A percentile compares a stretch with the other conserved stretches of the same genome.
These are phyloP conservation scores for Epinephelus lanceolatus DNA, from an alignment of 2,113 vertebrate genomes.

Conservation along the genomic window DNA sequence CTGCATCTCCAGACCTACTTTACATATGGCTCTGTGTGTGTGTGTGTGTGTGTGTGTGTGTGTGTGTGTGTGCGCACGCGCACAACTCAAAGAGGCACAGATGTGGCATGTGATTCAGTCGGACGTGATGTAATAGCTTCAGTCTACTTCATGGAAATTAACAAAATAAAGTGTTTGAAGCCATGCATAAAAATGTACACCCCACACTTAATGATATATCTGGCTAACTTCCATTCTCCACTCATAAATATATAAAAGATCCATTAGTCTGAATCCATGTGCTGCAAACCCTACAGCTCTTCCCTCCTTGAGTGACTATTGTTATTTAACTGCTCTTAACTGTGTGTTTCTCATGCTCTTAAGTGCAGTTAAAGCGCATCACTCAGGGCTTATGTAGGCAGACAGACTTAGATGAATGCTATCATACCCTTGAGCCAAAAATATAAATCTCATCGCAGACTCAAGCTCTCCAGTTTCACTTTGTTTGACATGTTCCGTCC, in stretches of 20 bases:
- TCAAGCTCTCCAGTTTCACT: constrained; percentile 28
- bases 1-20: constrained; percentile 72
- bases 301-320: constrained; percentile 34
- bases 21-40: constrained; percentile 35
- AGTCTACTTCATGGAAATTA: constrained; percentile 35
- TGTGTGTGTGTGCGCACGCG: constrained; percentile 23
- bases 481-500: constrained; percentile 40
- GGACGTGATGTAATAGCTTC: constrained; percentile 28
- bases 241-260: constrained; percentile 56
- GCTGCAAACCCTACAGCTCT: constrained; percentile 25
- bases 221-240: constrained; percentile 24
- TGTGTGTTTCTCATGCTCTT: constrained; percentile 42
- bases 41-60: constrained; percentile 41
- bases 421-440: constrained; percentile 48
- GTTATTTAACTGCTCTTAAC: constrained; percentile 55
- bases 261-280: constrained; percentile 37
- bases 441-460: constrained; percentile 49
- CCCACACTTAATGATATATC: constrained; percentile 22
- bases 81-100: constrained; percentile 14
- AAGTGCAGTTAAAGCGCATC: constrained; percentile 54
- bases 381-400: constrained; percentile 51
- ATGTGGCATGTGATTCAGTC: constrained; percentile 24
- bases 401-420: constrained; percentile 53
- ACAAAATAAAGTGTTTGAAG: constrained; percentile 29
- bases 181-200: neutral